These are phyloP conservation scores for Reticulitermes lucifugus DNA, from an alignment of 2,888 invertebrate genomes.

Conservation along the genomic window DNA sequence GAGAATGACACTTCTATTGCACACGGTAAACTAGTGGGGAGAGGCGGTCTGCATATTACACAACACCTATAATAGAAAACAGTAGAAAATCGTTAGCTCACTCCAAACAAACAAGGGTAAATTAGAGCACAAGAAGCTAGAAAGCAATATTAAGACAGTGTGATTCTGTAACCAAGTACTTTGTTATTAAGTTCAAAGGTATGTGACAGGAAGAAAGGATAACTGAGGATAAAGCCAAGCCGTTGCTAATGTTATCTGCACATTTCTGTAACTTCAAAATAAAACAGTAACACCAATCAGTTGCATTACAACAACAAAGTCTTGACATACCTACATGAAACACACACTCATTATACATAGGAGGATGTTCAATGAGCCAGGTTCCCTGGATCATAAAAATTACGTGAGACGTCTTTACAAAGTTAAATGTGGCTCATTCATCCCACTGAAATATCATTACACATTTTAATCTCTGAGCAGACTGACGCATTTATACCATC, in stretches of 20 bases:
- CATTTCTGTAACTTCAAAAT: not conserved
- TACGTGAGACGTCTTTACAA: no score
- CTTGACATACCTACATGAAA: no score
- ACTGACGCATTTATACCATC: no score
- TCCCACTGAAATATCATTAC: no score
- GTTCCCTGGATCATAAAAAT: no score
- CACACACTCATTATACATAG: no score
- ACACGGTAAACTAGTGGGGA: slow-evolving; percentile 31
- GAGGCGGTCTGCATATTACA: slow-evolving; percentile 45
- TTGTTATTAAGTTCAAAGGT: not conserved
- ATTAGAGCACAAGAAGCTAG: slow-evolving; percentile 13
- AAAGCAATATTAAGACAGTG: not conserved
- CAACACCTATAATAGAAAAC: slow-evolving; percentile 43
- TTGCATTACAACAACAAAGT: no score
- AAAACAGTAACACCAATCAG: not conserved
- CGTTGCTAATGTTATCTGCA: not conserved
- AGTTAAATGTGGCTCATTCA: no score
- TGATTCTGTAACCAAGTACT: not conserved
- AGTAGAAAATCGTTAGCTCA: slow-evolving; percentile 43
- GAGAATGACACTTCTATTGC: slow-evolving; percentile 24
- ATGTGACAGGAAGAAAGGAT: not conserved
- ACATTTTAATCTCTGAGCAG: no score
- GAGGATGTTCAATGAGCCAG: no score
- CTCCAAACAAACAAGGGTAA: slow-evolving; percentile 16
- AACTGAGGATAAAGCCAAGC: not conserved